Conservation (phyloP, 2,113 vertebrate genomes). For the Hypocryptadius cinnamomeus region DNA sequence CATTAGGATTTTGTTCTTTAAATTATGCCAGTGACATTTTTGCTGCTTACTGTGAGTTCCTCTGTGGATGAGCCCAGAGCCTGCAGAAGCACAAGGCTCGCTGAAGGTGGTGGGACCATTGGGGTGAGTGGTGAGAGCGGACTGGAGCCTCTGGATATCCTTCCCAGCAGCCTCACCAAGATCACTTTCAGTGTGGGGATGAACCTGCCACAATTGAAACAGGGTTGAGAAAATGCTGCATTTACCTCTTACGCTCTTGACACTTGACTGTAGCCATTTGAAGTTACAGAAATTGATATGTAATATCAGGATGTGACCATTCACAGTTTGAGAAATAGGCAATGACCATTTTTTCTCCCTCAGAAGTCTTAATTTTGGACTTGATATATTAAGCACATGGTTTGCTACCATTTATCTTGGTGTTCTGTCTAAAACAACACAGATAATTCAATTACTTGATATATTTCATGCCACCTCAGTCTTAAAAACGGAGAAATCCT, state of each 20-base stretch:
- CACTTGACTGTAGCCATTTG: background rate
- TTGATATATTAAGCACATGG: background rate
- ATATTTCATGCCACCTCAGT: background rate
- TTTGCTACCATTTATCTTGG: background rate
- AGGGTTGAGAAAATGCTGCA: background rate
- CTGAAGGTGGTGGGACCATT: background rate
- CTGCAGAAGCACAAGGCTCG: background rate
- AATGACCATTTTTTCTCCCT: background rate
- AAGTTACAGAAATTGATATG: fast-evolving
- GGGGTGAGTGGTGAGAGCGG: background rate
- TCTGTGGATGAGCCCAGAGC: fast-evolving
- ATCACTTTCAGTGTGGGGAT: background rate
- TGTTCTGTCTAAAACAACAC: background rate
- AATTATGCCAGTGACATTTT: background rate
- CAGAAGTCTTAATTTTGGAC: background rate
- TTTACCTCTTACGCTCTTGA: background rate
- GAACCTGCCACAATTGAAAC: background rate
- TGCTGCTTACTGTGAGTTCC: background rate
- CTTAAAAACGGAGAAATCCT: background rate
- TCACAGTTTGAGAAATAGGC: background rate
- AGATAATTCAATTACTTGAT: background rate
- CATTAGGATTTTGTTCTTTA: background rate
- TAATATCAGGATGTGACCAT: background rate
- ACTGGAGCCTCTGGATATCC: background rate
- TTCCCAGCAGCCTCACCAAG: background rate